Percentiles rank a stretch among this genome's conserved stretches.
These are phyloP conservation scores for Parasteatoda tepidariorum DNA, from an alignment of 1,140 invertebrate genomes.

Conservation along the genomic window DNA sequence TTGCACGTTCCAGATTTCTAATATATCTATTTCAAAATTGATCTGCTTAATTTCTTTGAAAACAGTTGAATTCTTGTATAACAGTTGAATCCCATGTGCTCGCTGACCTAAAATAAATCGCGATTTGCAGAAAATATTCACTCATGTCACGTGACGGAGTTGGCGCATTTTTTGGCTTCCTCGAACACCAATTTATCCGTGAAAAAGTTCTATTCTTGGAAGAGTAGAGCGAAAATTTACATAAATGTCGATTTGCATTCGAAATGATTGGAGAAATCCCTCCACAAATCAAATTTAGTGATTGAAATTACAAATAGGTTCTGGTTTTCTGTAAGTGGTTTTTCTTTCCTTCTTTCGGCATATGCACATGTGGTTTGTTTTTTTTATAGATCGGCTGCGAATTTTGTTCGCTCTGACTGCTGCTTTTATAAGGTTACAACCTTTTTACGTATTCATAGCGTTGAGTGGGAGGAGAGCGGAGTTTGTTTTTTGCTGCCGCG, in stretches of 20 bases:
- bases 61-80: too few relatives aligned
- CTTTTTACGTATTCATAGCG: slow-evolving; percentile 43
- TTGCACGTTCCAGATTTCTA: too few relatives aligned
- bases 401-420: background rate
- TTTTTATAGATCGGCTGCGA: background rate
- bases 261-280: slow-evolving; percentile 37
- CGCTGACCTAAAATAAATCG: too few relatives aligned
- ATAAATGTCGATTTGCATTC: slow-evolving; percentile 51
- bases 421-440: background rate
- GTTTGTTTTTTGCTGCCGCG: slow-evolving; percentile 20
- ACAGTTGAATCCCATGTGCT: too few relatives aligned
- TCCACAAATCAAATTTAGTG: slow-evolving; percentile 55
- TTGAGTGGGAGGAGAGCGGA: background rate
- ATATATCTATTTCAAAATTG: too few relatives aligned
- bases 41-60: too few relatives aligned
- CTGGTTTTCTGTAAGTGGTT: background rate
- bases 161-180: slow-evolving; percentile 7
- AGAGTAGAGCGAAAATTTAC: slow-evolving; percentile 13
- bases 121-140: too few relatives aligned
- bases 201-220: slow-evolving; percentile 6
- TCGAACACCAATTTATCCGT: slow-evolving; percentile 39
- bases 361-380: background rate
- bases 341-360: background rate
- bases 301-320: slow-evolving; percentile 52
- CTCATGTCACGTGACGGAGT: slow-evolving; percentile 27